Percentiles rank a stretch among this genome's conserved stretches.
These are phyloP conservation scores for Hololepta plana DNA, from an alignment of 2,888 invertebrate species.

Conservation along the genomic window DNA sequence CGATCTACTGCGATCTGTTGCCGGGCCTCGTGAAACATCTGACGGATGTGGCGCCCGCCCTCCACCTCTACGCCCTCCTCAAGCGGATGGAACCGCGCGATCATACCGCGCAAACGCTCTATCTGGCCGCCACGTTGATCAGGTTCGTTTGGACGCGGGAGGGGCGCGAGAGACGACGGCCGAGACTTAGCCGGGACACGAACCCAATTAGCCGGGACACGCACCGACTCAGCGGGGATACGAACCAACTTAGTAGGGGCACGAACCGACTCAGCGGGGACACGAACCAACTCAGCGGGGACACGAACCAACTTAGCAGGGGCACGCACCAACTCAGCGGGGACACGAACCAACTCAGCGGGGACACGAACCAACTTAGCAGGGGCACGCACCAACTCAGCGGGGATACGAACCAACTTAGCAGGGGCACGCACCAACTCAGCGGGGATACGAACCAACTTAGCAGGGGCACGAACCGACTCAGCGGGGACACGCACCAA, in stretches of 20 bases:
- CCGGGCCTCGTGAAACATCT: slow-evolving; percentile 81
- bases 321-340: slow-evolving; percentile 72
- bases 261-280: slow-evolving; percentile 23
- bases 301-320: slow-evolving; percentile 23
- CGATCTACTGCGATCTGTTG: slow-evolving; percentile 79
- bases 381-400: slow-evolving; percentile 25
- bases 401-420: no score
- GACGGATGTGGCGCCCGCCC: slow-evolving; percentile 71
- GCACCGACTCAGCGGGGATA: slow-evolving; percentile 22
- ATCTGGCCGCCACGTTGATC: slow-evolving; percentile 74
- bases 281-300: slow-evolving; percentile 24
- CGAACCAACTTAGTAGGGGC: slow-evolving; percentile 24
- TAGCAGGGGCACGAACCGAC: slow-evolving; percentile 23
- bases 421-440: no score
- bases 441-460: no score
- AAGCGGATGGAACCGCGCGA: slow-evolving; percentile 77
- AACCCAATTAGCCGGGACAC: slow-evolving; percentile 25
- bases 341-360: slow-evolving; percentile 23
- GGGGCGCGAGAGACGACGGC: slow-evolving; percentile 23
- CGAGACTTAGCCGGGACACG: slow-evolving; percentile 20
- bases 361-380: no score
- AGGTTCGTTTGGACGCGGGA: slow-evolving; percentile 78
- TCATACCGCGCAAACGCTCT: slow-evolving; percentile 82
- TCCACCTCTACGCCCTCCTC: slow-evolving; percentile 74
- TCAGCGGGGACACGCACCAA: slow-evolving; percentile 25